Evolutionary conservation across 2,888 invertebrate genomes (phyloP).

Genomic region (Psylliodes chrysocephalus): DNA sequence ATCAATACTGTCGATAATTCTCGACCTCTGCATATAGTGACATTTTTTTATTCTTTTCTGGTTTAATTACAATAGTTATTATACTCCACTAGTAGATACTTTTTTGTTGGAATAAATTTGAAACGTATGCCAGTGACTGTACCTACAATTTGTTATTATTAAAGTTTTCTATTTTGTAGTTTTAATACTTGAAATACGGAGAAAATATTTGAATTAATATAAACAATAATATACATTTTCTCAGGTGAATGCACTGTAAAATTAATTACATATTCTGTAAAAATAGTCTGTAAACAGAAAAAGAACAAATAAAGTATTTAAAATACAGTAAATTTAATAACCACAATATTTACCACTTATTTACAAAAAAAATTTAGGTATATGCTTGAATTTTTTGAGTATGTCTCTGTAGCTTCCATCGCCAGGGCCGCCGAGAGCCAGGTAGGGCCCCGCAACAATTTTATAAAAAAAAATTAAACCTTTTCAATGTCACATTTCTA

Average conservation of each 20-base stretch:
- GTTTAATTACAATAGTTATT: background rate
- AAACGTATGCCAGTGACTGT: slow-evolving; percentile 49
- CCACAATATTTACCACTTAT: too few species aligned
- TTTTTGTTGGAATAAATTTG: slow-evolving; percentile 30
- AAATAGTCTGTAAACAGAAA: slow-evolving; percentile 7
- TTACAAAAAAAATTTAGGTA: too few species aligned
- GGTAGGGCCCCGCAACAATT: too few species aligned
- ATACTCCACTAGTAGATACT: background rate
- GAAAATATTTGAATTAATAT: slow-evolving; percentile 18
- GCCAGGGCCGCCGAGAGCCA: too few species aligned
- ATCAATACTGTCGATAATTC: too few species aligned
- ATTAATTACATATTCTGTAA: slow-evolving; percentile 13
- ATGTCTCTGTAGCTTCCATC: too few species aligned
- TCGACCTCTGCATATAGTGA: too few species aligned
- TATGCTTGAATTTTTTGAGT: too few species aligned
- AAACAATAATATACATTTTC: slow-evolving; percentile 15
- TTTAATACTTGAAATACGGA: slow-evolving; percentile 7
- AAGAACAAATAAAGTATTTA: slow-evolving; percentile 14
- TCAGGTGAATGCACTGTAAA: slow-evolving; percentile 18
- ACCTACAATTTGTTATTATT: slow-evolving; percentile 44
- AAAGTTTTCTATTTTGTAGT: slow-evolving; percentile 27
- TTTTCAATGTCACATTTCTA: too few species aligned
- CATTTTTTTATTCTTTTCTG: background rate
- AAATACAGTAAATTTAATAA: background rate
- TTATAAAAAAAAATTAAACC: too few species aligned